Evolutionary conservation across 53 echinoderm and acorn worm species (phyloP).

Genomic region (Arbacia lixula): DNA sequence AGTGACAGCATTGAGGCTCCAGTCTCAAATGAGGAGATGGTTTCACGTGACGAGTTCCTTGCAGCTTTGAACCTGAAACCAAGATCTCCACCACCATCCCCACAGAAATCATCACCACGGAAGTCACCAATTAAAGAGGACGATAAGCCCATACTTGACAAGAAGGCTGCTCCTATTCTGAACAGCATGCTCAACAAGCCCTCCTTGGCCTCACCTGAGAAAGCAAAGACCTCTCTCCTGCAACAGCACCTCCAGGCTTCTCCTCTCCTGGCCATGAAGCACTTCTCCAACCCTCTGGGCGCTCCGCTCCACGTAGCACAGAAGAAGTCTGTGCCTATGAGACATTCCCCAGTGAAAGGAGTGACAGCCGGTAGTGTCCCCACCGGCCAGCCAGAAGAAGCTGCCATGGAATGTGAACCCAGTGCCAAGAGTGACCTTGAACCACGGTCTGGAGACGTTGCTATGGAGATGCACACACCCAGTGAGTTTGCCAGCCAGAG

Average conservation of each 20-base stretch:
- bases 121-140: constrained; percentile 20
- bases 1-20: neutral
- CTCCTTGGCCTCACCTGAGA: constrained; percentile 17
- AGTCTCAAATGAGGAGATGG: neutral
- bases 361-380: constrained; percentile 34
- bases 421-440: constrained; percentile 31
- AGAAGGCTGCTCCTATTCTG: constrained; percentile 25
- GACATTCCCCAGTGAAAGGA: constrained; percentile 77
- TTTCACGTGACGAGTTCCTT: constrained; percentile 70
- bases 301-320: constrained; percentile 4
- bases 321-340: neutral
- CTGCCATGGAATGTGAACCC: constrained; percentile 13
- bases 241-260: constrained; percentile 50
- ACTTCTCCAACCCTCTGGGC: constrained; percentile 38
- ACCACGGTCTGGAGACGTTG: constrained; percentile 75
- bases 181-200: constrained; percentile 53
- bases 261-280: constrained; percentile 41
- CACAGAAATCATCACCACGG: constrained; percentile 40
- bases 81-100: constrained; percentile 42
- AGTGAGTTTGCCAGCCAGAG: constrained; percentile 74
- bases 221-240: constrained; percentile 35
- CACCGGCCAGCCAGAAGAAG: constrained; percentile 32
- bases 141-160: neutral
- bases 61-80: constrained; percentile 75
- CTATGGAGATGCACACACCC: constrained; percentile 85